phyloP scores from a whole-genome alignment of 2,113 vertebrate species.

The Phylloscopus trochiloides region DNA sequence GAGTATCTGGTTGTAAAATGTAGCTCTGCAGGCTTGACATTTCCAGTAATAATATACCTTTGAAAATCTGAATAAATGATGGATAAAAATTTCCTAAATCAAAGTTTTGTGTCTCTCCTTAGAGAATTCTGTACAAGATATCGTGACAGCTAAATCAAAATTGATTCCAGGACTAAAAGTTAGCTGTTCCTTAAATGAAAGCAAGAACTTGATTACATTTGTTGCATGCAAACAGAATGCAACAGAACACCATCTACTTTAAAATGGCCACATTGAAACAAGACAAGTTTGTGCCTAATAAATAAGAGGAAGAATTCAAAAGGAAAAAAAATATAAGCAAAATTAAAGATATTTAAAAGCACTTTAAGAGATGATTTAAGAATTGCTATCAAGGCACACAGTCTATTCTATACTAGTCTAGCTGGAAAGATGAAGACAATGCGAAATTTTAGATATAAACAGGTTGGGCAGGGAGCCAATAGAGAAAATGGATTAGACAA shows the following conservation, averaged over 20 bases:
- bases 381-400: not conserved
- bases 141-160: not conserved
- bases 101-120: not conserved
- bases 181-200: not conserved
- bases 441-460: not conserved
- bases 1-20: not conserved
- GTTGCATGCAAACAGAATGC: not conserved
- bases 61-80: not conserved
- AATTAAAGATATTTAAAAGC: not conserved
- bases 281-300: not conserved
- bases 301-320: not conserved
- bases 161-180: not conserved
- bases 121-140: not conserved
- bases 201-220: not conserved
- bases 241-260: not conserved
- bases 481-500: not conserved
- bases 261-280: not conserved
- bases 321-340: not conserved
- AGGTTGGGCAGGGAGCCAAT: not conserved
- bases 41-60: not conserved
- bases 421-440: not conserved
- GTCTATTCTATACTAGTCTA: not conserved
- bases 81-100: conserved; percentile 27
- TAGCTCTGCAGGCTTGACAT: not conserved
- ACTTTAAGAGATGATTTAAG: not conserved